Conservation (phyloP, 2,888 invertebrate species). For the Abrostola tripartita region DNA sequence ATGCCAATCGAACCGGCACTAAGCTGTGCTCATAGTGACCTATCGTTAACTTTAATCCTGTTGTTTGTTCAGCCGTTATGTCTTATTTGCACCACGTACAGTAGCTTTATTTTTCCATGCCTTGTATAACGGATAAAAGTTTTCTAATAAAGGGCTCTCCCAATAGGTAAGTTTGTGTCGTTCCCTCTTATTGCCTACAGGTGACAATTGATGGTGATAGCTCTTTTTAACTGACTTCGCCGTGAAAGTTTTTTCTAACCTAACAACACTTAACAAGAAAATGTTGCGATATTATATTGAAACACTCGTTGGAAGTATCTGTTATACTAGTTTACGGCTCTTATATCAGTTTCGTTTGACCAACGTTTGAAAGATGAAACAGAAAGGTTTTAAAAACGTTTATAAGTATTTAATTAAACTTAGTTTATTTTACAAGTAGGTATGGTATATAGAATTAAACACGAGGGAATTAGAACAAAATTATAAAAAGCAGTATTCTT, state of each 20-base stretch:
- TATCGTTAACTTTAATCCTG: constrained; percentile 57
- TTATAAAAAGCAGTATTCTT: no score
- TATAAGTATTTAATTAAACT: no score
- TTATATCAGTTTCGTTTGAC: constrained; percentile 23
- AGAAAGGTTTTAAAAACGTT: neutral
- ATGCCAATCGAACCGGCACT: constrained; percentile 46
- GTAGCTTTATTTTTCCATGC: constrained; percentile 83
- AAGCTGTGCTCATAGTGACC: constrained; percentile 40
- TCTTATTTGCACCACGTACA: constrained; percentile 85
- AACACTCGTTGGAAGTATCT: constrained; percentile 24
- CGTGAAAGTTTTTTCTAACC: constrained; percentile 62
- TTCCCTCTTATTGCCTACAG: constrained; percentile 83
- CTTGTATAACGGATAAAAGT: constrained; percentile 76
- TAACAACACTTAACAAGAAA: constrained; percentile 59
- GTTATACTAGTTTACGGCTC: constrained; percentile 5
- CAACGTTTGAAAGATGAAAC: constrained; percentile 3
- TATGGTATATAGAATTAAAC: no score
- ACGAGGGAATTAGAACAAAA: no score
- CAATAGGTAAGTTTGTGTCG: constrained; percentile 78
- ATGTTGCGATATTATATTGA: constrained; percentile 53
- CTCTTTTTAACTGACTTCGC: constrained; percentile 82
- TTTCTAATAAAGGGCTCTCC: constrained; percentile 86
- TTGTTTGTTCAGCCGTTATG: constrained; percentile 72
- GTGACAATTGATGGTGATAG: constrained; percentile 87
- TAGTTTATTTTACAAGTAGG: no score